Evolutionary conservation across 2,797 vertebrate species (phyloP), one percentile per base, ranked within the genome.

Genomic region (Myripristis murdjan): DNA sequence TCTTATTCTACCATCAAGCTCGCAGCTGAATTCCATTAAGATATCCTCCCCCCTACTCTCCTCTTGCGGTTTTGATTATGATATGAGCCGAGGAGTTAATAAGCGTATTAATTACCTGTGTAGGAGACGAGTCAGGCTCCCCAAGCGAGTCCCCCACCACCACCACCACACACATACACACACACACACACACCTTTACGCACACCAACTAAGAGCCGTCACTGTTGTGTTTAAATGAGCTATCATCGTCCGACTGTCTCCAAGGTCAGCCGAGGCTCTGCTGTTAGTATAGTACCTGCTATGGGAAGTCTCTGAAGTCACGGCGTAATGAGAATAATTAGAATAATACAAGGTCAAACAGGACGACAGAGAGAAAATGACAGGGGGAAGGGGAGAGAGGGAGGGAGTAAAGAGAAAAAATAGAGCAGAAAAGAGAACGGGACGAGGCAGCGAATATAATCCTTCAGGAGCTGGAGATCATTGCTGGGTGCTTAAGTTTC

Each of bases 61-160:
- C 66, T 73, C 73, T 64, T 9, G 8, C 58, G 56, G 58, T 77
- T 84, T 75, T 82, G 81, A 87, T 90, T 53, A 77, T 81, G 76
- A 88, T 87, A 78, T 69, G 81, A 84, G 86, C 79, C 44, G 79
- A 86, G 80, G 83, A 90, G 84, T 88, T 91, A 91, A 91, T 91
- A 87, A 86, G 85, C 64, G 71, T 90, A 86, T 90, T 93, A 91
- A 93, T 91, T 90, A 91, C 87, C 87, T 86, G 84, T 74, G 88
- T 72, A 77, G 84, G 82, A 90, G 88, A 85, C 79, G 83, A 88
- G 85, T 58, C 75, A 55, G 26, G 60, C 81, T 88, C 86, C 85
- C 84, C 72, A 72, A 72, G 81, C 43, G 44, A 82, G 24, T 22
- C 51, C 53, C 22, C 46, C 28, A 44, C 2, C 28, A 1, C 1